A percentile compares a stretch with the other conserved stretches of the same genome.
These are phyloP conservation scores for Eptesicus fuscus DNA, from an alignment of 2,113 vertebrate genomes.

Conservation along the genomic window DNA sequence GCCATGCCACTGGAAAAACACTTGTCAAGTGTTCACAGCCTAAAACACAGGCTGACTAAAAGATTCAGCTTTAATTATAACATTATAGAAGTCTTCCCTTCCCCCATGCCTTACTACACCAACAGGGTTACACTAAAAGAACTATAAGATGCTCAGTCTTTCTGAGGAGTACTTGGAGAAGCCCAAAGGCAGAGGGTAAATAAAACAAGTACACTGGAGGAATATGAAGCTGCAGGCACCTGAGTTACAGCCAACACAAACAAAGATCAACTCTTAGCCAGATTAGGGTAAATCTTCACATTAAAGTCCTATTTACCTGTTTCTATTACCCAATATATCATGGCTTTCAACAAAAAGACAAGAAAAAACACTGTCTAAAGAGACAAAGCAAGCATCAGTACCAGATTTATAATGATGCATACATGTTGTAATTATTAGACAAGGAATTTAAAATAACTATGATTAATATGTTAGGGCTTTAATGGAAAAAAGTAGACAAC, in stretches of 20 bases:
- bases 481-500: neutral
- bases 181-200: neutral
- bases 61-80: neutral
- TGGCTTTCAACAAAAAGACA: constrained; percentile 19
- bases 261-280: neutral
- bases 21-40: neutral
- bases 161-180: neutral
- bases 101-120: neutral
- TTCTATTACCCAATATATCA: neutral
- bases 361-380: neutral
- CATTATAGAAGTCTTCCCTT: neutral
- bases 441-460: neutral
- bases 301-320: neutral
- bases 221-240: neutral
- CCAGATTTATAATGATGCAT: neutral
- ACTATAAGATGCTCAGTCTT: neutral
- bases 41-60: neutral
- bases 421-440: neutral
- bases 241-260: neutral
- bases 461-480: neutral
- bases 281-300: neutral
- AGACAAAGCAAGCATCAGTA: neutral
- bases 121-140: neutral
- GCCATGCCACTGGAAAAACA: neutral
- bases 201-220: neutral